Evolutionary conservation across 1,140 invertebrate genomes (phyloP).

Genomic region (Drosophila subpulchrella): DNA sequence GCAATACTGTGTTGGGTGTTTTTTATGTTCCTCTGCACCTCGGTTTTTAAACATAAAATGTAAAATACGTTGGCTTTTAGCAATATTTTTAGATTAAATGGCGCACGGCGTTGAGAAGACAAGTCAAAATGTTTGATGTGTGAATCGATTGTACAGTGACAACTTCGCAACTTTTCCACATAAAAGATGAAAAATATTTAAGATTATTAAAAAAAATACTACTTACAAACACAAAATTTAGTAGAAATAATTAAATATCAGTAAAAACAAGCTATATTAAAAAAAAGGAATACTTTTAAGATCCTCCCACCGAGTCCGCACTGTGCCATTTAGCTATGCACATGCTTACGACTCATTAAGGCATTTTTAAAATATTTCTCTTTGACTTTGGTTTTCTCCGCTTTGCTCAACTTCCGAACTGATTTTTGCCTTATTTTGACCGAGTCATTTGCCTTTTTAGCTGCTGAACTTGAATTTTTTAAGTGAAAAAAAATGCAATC

Average conservation of each 20-base stretch:
- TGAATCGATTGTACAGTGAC: background rate
- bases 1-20: constrained; percentile 5
- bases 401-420: constrained; percentile 28
- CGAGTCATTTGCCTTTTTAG: constrained; percentile 30
- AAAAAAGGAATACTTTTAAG: background rate
- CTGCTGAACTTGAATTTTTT: constrained; percentile 51
- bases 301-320: background rate
- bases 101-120: background rate
- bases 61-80: constrained; percentile 1
- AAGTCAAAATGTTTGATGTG: background rate
- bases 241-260: background rate
- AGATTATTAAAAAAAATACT: too few relatives aligned
- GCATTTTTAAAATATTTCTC: constrained; percentile 39
- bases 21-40: background rate
- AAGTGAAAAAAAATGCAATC: constrained; percentile 34
- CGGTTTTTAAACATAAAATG: background rate
- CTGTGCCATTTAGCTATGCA: constrained; percentile 40
- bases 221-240: too few relatives aligned
- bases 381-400: constrained; percentile 32
- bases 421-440: constrained; percentile 38
- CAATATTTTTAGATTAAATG: constrained; percentile 12
- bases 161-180: background rate
- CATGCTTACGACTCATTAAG: constrained; percentile 34
- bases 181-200: too few relatives aligned
- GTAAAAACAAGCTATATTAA: background rate